phyloP scores from a whole-genome alignment of 1,140 invertebrate genomes.

The Palaemon carinicauda region DNA sequence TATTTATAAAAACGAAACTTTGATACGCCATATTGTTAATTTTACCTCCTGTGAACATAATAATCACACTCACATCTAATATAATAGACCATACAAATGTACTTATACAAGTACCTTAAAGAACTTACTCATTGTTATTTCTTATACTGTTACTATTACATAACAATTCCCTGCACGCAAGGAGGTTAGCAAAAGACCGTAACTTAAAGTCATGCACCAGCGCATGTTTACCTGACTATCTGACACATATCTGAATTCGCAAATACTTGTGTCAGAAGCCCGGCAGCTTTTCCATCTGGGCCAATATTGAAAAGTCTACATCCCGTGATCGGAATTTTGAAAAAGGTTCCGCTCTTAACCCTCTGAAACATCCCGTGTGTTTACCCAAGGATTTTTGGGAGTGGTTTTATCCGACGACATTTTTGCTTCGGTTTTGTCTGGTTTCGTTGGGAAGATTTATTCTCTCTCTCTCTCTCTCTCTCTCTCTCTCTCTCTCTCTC shows the following conservation, averaged over 20 bases:
- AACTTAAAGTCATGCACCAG: neutral
- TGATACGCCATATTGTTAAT: no score
- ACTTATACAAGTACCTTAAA: no score
- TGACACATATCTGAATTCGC: constrained; percentile 47
- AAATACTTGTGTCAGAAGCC: constrained; percentile 36
- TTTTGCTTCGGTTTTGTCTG: neutral
- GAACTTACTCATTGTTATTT: no score
- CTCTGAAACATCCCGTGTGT: neutral
- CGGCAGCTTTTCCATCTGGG: constrained; percentile 22
- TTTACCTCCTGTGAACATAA: no score
- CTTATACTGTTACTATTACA: no score
- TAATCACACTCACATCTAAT: no score
- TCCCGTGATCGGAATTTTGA: constrained; percentile 51
- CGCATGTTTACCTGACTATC: constrained; percentile 3
- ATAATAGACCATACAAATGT: no score
- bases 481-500: constrained; percentile 8
- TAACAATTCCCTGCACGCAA: no score
- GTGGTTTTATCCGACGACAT: neutral
- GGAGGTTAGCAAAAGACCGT: no score
- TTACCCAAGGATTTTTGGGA: neutral
- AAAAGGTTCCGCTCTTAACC: constrained; percentile 23
- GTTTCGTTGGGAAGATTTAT: neutral
- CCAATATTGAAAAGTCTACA: constrained; percentile 55
- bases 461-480: neutral
- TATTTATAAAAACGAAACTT: no score